These are phyloP conservation scores for Brachionus koreanus DNA, from an alignment of 1,140 invertebrate species.

Conservation along the genomic window DNA sequence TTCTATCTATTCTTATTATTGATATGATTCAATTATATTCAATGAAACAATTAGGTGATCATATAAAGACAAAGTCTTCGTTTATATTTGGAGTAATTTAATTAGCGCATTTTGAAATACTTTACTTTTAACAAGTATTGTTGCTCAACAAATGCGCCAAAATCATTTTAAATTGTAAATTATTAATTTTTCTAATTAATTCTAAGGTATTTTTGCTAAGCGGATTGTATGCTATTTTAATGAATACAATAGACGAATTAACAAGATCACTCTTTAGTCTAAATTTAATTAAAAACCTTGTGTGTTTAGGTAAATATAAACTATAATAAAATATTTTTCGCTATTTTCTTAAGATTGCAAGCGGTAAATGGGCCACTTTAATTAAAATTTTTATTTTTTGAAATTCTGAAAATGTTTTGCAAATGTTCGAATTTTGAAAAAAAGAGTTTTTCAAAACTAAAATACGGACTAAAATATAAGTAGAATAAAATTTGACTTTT, in stretches of 20 bases:
- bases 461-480: no score
- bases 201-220: constrained; percentile 18
- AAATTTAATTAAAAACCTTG: constrained; percentile 29
- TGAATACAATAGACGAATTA: not conserved
- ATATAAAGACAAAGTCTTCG: not conserved
- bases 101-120: not conserved
- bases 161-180: not conserved
- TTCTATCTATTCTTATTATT: not conserved
- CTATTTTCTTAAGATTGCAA: not conserved
- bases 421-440: no score
- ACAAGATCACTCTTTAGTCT: not conserved
- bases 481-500: no score
- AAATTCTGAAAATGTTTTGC: no score
- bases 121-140: not conserved
- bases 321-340: not conserved
- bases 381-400: no score
- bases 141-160: not conserved
- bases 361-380: not conserved
- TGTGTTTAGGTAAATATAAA: constrained; percentile 3
- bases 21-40: not conserved
- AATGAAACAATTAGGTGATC: not conserved
- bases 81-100: not conserved
- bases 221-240: not conserved
- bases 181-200: not conserved
- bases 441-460: no score